Conservation (phyloP, 2,797 vertebrate genomes). For the Tangara arthus region DNA sequence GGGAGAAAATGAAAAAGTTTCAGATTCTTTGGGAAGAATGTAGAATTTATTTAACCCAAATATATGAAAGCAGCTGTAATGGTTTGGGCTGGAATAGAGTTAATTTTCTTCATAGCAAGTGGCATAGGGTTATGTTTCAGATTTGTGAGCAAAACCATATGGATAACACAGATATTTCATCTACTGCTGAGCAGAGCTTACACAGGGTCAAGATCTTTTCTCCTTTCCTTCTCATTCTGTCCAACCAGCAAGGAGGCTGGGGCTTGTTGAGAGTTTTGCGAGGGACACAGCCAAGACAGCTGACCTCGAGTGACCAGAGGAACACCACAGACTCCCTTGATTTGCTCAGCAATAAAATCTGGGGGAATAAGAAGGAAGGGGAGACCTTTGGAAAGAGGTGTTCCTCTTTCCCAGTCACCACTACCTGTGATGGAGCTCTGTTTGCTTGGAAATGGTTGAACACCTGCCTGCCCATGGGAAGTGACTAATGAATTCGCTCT, state of each 20-base stretch:
- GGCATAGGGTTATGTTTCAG: not conserved
- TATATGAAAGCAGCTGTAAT: not conserved
- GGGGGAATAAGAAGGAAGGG: not conserved
- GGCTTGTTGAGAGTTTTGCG: rapidly evolving
- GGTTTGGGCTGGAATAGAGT: not conserved
- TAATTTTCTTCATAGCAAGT: not conserved
- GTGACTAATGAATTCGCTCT: not conserved
- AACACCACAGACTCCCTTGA: not conserved
- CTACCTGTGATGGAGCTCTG: rapidly evolving
- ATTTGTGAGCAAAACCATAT: not conserved
- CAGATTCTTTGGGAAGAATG: not conserved
- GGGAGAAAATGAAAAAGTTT: not conserved
- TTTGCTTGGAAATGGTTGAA: not conserved
- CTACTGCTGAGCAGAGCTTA: not conserved
- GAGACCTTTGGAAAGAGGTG: rapidly evolving
- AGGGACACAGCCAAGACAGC: not conserved
- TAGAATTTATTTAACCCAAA: not conserved
- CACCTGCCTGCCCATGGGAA: not conserved
- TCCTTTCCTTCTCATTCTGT: not conserved
- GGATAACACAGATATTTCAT: not conserved
- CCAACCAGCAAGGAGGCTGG: not conserved
- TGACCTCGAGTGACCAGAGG: not conserved
- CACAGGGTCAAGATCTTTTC: not conserved
- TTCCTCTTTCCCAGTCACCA: not conserved
- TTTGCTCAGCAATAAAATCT: not conserved